Evolutionary conservation across 2,888 invertebrate genomes (phyloP).

Genomic region (Polylopha cassiicola): DNA sequence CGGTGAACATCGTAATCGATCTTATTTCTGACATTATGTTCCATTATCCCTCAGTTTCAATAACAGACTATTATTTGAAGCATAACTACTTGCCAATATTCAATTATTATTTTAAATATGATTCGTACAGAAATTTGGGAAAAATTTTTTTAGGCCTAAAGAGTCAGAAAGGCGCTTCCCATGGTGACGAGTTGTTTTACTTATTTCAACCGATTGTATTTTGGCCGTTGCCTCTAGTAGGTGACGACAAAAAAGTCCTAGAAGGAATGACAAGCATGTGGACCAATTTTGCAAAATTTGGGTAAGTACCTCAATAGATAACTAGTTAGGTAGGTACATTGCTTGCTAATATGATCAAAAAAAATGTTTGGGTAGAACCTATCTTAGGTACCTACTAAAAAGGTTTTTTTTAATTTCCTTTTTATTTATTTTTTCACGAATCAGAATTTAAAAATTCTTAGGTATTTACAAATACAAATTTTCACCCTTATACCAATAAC

Average conservation of each 20-base stretch:
- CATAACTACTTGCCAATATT: slow-evolving; percentile 12
- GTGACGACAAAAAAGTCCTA: slow-evolving; percentile 8
- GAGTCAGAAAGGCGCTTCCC: slow-evolving; percentile 19
- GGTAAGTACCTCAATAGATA: slow-evolving; percentile 16
- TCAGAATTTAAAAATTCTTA: too few relatives aligned
- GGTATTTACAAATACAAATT: too few relatives aligned
- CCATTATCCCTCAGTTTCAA: slow-evolving; percentile 18
- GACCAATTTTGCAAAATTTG: slow-evolving; percentile 25
- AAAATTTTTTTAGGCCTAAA: slow-evolving; percentile 14
- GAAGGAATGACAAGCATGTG: slow-evolving; percentile 24
- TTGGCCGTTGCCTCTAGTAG: slow-evolving; percentile 14
- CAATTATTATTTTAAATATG: slow-evolving; percentile 24
- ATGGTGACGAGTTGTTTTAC: slow-evolving; percentile 23
- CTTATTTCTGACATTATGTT: slow-evolving; percentile 24
- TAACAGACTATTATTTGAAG: slow-evolving; percentile 11
- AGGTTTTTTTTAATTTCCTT: too few relatives aligned
- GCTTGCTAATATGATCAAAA: too few relatives aligned
- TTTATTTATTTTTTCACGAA: too few relatives aligned
- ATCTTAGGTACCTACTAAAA: too few relatives aligned
- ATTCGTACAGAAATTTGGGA: slow-evolving; percentile 22
- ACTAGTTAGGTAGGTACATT: too few relatives aligned
- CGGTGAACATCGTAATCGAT: slow-evolving; percentile 17
- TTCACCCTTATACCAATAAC: too few relatives aligned
- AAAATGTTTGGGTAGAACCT: too few relatives aligned
- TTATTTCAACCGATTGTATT: slow-evolving; percentile 13